These are phyloP conservation scores for Bimastos eiseni DNA, from an alignment of 2,888 invertebrate genomes.

Conservation along the genomic window DNA sequence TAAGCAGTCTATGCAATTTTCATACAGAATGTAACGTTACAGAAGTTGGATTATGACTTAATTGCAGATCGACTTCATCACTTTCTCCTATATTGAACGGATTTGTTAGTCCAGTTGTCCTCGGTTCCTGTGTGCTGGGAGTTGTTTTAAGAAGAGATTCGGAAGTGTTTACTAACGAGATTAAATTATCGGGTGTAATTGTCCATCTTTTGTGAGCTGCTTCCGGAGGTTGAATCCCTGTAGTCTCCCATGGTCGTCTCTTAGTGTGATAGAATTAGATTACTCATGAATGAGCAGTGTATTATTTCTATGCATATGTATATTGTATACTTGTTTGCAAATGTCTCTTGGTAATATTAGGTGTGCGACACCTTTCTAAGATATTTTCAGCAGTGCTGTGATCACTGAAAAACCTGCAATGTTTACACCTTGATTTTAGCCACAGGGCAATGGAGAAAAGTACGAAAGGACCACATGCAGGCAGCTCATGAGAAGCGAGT, in stretches of 20 bases:
- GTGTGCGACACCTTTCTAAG: no score
- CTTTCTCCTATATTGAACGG: neutral
- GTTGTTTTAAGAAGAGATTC: neutral
- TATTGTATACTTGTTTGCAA: no score
- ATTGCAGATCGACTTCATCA: neutral
- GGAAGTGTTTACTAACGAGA: neutral
- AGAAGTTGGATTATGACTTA: neutral
- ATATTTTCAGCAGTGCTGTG: no score
- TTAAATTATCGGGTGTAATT: neutral
- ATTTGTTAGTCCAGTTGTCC: neutral
- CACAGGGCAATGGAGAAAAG: no score
- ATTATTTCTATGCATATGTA: no score
- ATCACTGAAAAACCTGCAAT: no score
- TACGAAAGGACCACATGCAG: no score
- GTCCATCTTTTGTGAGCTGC: neutral
- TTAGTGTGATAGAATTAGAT: neutral
- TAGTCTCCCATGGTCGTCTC: neutral
- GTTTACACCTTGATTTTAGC: no score
- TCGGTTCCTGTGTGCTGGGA: neutral
- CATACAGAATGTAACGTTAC: no score
- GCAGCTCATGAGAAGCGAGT: no score
- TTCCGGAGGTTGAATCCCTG: neutral
- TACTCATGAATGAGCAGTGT: no score
- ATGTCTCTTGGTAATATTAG: no score
- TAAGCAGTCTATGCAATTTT: neutral